A percentile compares a stretch with the other conserved stretches of the same genome.
Evolutionary conservation across 1,140 invertebrate genomes (phyloP).

Genomic region (Mycetomoellerius zeteki): DNA sequence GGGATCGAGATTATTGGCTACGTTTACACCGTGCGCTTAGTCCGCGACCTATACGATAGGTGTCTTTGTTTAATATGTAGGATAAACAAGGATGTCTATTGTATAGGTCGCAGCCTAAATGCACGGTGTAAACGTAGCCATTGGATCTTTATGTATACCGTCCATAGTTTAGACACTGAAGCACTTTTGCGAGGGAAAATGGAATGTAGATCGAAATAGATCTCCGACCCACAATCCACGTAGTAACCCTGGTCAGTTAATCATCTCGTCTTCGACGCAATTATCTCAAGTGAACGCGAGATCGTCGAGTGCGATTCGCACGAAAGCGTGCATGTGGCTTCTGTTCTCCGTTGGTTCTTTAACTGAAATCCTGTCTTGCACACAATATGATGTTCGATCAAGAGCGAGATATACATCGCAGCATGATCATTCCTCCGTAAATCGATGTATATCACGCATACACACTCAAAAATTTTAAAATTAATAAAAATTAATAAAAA

Average conservation of each 20-base stretch:
- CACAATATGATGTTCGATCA: neutral
- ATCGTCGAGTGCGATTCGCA: constrained; percentile 78
- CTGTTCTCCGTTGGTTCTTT: constrained; percentile 71
- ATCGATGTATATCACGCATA: neutral
- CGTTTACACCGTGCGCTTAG: no score
- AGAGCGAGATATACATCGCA: neutral
- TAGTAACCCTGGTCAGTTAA: constrained; percentile 78
- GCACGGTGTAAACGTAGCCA: no score
- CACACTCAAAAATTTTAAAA: neutral
- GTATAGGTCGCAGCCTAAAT: no score
- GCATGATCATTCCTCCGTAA: neutral
- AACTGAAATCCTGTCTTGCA: constrained; percentile 23
- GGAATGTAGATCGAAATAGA: constrained; percentile 81
- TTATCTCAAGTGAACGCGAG: constrained; percentile 83
- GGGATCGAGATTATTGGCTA: no score
- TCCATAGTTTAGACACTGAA: neutral
- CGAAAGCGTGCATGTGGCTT: constrained; percentile 67
- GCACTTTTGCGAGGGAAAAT: constrained; percentile 68
- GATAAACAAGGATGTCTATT: no score
- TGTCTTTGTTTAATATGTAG: no score
- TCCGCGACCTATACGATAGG: no score
- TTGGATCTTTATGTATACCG: no score
- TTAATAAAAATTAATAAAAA: neutral
- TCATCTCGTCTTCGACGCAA: constrained; percentile 83
- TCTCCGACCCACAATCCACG: constrained; percentile 78